These are phyloP conservation scores for Priocnemis perturbator DNA, from an alignment of 2,888 invertebrate genomes.

Conservation along the genomic window DNA sequence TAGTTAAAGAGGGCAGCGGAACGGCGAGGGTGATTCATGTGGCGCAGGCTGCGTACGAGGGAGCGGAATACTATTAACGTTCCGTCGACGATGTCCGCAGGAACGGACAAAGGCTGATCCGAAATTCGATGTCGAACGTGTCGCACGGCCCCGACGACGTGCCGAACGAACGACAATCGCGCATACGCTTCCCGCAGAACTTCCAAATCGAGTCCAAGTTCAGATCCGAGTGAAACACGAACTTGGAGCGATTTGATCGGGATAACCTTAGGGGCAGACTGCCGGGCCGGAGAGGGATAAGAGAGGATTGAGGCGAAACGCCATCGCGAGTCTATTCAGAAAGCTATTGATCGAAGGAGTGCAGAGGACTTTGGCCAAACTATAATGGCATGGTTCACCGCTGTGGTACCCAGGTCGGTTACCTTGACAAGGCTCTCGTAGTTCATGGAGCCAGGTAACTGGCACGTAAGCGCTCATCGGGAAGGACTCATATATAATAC, in stretches of 20 bases:
- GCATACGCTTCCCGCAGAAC: constrained; percentile 1
- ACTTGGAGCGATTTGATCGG: constrained; percentile 24
- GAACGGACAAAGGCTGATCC: constrained; percentile 8
- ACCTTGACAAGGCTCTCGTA: too few species aligned
- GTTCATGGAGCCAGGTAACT: too few species aligned
- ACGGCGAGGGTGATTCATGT: constrained; percentile 3
- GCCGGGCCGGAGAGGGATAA: background rate
- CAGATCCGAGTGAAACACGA: constrained; percentile 22
- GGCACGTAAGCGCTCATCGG: too few species aligned
- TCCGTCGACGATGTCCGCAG: background rate
- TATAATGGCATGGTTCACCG: too few species aligned
- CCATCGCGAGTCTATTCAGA: too few species aligned
- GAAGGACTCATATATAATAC: too few species aligned
- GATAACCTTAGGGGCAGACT: background rate
- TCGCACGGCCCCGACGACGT: background rate
- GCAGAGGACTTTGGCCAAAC: too few species aligned
- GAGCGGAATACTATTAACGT: constrained; percentile 4
- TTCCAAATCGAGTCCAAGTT: constrained; percentile 27
- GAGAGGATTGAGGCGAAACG: background rate
- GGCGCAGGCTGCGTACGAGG: background rate
- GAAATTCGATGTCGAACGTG: constrained; percentile 16
- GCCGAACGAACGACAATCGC: background rate
- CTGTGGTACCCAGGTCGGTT: too few species aligned
- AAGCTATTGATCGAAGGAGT: too few species aligned
- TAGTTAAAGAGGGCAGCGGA: constrained; percentile 2